Evolutionary conservation across 37 sponge, comb jelly and placozoan genomes (phyloP).

Genomic region (Oopsacas minuta): DNA sequence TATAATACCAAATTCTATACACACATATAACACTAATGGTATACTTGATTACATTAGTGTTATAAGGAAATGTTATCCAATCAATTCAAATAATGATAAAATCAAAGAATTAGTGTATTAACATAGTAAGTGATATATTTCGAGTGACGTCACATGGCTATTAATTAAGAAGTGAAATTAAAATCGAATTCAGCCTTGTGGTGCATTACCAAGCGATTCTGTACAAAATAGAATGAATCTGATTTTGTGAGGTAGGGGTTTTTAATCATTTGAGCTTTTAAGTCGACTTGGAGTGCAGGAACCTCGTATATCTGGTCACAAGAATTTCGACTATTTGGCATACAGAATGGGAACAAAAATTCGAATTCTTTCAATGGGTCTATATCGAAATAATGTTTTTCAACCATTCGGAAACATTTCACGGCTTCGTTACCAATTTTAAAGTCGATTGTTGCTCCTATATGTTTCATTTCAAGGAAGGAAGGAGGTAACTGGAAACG

Average conservation of each 20-base stretch:
- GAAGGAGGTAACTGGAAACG: slow-evolving; percentile 77
- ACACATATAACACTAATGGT: too few species aligned
- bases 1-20: too few species aligned
- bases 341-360: slow-evolving; percentile 88
- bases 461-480: slow-evolving; percentile 44
- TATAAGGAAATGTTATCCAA: too few species aligned
- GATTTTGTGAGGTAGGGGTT: slow-evolving; percentile 81
- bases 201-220: slow-evolving; percentile 87
- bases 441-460: slow-evolving; percentile 97
- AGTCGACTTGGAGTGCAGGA: slow-evolving; percentile 49
- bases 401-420: slow-evolving; percentile 83
- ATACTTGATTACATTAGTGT: too few species aligned
- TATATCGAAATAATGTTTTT: slow-evolving; percentile 83
- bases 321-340: slow-evolving; percentile 83
- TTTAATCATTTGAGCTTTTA: slow-evolving; percentile 65
- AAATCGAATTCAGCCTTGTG: slow-evolving; percentile 93
- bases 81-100: too few species aligned
- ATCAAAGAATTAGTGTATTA: too few species aligned
- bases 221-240: slow-evolving; percentile 98
- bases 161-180: not conserved
- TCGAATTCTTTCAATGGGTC: slow-evolving; percentile 73
- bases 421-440: slow-evolving; percentile 70
- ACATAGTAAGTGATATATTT: too few species aligned
- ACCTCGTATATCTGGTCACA: slow-evolving; percentile 95
- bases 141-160: too few species aligned